Evolutionary conservation across 2,113 vertebrate genomes (phyloP).

Genomic region (Menura novaehollandiae): DNA sequence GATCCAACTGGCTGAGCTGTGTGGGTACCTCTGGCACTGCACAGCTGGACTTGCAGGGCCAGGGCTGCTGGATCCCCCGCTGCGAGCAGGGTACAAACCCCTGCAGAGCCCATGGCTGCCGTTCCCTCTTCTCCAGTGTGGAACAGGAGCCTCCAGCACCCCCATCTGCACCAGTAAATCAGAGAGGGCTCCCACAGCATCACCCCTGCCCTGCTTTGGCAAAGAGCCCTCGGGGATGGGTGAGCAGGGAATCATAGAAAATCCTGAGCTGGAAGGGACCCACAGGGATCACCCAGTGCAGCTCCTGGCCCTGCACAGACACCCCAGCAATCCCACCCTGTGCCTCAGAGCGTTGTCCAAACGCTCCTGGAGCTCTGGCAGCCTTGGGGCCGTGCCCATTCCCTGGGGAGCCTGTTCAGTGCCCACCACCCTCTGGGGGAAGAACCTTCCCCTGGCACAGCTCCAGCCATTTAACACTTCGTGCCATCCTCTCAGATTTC

Average conservation of each 20-base stretch:
- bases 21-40: not conserved
- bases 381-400: not conserved
- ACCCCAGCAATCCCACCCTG: not conserved
- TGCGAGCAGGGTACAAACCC: not conserved
- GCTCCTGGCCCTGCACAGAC: accelerated
- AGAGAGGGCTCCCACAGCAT: not conserved
- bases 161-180: not conserved
- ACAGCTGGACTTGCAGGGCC: not conserved
- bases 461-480: not conserved
- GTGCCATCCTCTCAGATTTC: not conserved
- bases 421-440: not conserved
- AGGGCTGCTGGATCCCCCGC: not conserved
- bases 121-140: not conserved
- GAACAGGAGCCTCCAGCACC: not conserved
- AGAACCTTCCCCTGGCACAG: not conserved
- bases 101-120: not conserved
- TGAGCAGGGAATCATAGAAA: not conserved
- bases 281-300: accelerated
- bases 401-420: not conserved
- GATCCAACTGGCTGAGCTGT: accelerated
- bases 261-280: not conserved
- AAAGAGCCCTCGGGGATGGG: too few relatives aligned
- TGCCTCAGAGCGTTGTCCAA: not conserved
- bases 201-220: accelerated
- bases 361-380: not conserved